phyloP scores from a whole-genome alignment of 1,140 invertebrate species.

The Camponotus vicinus region DNA sequence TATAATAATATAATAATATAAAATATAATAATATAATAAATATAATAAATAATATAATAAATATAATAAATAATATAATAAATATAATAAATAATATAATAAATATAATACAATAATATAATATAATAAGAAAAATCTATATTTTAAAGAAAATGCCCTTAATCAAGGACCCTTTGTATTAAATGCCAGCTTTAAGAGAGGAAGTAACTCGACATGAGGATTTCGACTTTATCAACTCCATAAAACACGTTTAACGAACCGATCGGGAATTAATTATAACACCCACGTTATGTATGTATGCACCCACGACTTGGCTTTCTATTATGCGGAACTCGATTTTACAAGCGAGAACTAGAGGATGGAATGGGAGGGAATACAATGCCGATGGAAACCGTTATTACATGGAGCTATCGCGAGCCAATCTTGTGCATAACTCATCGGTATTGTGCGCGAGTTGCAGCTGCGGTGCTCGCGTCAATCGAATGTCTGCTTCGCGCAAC shows the following conservation, averaged over 20 bases:
- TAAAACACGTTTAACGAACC: constrained; percentile 20
- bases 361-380: neutral
- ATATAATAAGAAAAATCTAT: too few species aligned
- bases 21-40: too few species aligned
- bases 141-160: too few species aligned
- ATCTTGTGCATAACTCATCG: constrained; percentile 61
- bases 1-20: too few species aligned
- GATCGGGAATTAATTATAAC: constrained; percentile 36
- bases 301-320: constrained; percentile 26
- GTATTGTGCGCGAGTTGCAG: constrained; percentile 41
- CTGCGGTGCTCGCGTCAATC: constrained; percentile 39
- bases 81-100: too few species aligned
- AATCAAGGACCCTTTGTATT: too few species aligned
- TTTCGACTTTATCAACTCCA: too few species aligned
- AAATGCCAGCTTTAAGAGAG: too few species aligned
- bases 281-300: neutral
- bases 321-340: constrained; percentile 21
- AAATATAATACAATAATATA: too few species aligned
- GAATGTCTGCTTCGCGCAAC: neutral
- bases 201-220: too few species aligned
- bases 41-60: too few species aligned
- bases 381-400: constrained; percentile 50
- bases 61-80: too few species aligned
- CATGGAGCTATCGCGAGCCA: constrained; percentile 24
- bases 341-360: neutral